Evolutionary conservation across 53 echinoderm and acorn worm species (phyloP).

Genomic region (Echinarachnius parma): DNA sequence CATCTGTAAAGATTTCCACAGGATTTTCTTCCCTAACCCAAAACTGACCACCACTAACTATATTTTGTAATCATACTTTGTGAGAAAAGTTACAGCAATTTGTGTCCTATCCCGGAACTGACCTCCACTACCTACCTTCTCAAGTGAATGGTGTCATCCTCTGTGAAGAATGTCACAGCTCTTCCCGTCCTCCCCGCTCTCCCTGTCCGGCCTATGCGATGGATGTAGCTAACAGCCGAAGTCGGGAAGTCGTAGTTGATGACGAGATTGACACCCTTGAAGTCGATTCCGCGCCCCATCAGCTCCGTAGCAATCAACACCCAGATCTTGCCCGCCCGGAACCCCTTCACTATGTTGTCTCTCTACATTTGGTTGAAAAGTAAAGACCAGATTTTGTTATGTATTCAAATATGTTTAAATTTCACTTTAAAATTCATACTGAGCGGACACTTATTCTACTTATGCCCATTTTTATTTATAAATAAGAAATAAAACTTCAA

Average conservation of each 20-base stretch:
- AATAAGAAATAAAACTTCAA: too few relatives aligned
- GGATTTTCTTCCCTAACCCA: too few relatives aligned
- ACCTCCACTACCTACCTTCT: conserved; percentile 74
- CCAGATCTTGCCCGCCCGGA: conserved; percentile 96
- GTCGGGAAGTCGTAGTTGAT: conserved; percentile 99
- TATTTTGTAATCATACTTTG: too few relatives aligned
- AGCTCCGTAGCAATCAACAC: conserved; percentile 93
- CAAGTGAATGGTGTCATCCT: conserved; percentile 76
- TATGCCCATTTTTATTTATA: too few relatives aligned
- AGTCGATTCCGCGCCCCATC: conserved; percentile 99
- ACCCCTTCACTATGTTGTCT: conserved; percentile 83
- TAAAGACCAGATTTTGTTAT: too few relatives aligned
- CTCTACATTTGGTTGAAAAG: conserved; percentile 62
- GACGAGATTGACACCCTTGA: conserved; percentile 97
- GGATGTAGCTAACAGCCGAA: conserved; percentile 96
- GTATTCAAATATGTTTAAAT: too few relatives aligned
- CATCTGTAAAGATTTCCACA: too few relatives aligned
- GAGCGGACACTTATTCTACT: too few relatives aligned
- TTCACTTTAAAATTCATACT: too few relatives aligned
- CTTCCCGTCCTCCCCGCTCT: conserved; percentile 79
- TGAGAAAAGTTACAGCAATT: too few relatives aligned
- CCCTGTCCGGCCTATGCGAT: conserved; percentile 85
- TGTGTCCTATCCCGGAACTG: too few relatives aligned
- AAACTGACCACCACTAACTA: too few relatives aligned
- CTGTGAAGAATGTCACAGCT: conserved; percentile 89